These are phyloP conservation scores for Schizopygopsis pylzovi DNA, from an alignment of 2,797 vertebrate genomes.

Conservation along the genomic window DNA sequence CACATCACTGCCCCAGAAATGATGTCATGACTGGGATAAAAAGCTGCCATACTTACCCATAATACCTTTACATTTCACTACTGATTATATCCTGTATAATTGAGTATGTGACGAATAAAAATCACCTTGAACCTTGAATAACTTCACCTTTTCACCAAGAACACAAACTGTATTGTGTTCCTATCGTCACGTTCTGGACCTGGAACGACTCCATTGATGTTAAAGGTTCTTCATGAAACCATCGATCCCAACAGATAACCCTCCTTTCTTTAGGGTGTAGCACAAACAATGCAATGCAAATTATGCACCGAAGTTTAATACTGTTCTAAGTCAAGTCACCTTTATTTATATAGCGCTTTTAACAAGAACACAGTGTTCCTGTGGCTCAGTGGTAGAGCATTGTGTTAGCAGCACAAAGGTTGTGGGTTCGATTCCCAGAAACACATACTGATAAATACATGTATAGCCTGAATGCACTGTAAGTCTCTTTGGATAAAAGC, in stretches of 20 bases:
- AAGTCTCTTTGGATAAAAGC: too few relatives aligned
- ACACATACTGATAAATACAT: too few relatives aligned
- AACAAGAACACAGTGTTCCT: too few relatives aligned
- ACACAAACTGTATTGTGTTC: not conserved
- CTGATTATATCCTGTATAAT: too few relatives aligned
- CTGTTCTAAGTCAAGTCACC: not conserved
- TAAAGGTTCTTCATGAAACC: not conserved
- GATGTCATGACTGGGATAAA: not conserved
- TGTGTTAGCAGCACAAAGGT: too few relatives aligned
- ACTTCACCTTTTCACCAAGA: not conserved
- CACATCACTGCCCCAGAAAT: not conserved
- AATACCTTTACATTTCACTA: too few relatives aligned
- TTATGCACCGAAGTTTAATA: not conserved
- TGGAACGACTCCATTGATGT: not conserved
- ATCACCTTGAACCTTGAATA: not conserved
- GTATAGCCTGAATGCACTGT: too few relatives aligned
- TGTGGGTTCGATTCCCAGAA: too few relatives aligned
- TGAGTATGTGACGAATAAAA: too few relatives aligned
- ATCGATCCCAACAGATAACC: too few relatives aligned
- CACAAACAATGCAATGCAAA: not conserved
- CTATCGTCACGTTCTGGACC: not conserved
- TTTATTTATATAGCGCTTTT: too few relatives aligned
- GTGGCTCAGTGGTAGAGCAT: too few relatives aligned
- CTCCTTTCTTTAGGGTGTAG: not conserved
- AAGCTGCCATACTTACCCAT: not conserved